Conservation (phyloP, 2,113 vertebrate genomes). For the Brevimyrus niger region DNA sequence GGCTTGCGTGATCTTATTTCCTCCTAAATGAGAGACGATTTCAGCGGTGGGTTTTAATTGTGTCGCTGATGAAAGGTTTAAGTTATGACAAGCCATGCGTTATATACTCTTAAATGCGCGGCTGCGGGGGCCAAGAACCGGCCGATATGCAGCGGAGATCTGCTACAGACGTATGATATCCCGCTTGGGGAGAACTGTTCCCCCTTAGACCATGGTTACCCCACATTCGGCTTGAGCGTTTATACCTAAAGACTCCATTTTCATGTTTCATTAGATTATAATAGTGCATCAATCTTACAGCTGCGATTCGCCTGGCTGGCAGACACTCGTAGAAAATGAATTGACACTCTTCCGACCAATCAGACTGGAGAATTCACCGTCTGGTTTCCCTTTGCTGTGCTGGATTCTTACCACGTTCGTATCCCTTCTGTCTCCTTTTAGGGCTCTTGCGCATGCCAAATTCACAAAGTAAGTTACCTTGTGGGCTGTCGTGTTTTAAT, state of each 20-base stretch:
- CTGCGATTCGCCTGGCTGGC: not conserved
- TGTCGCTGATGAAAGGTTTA: no score
- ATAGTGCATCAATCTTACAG: not conserved
- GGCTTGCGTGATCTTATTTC: no score
- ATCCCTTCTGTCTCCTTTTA: not conserved
- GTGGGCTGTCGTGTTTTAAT: slow-evolving; percentile 23
- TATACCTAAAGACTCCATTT: not conserved
- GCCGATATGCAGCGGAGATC: no score
- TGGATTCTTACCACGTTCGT: not conserved
- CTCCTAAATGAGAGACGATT: no score
- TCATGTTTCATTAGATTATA: not conserved
- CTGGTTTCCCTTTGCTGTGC: not conserved
- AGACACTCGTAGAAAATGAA: not conserved
- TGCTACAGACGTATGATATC: no score
- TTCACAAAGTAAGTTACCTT: not conserved
- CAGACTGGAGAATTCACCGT: not conserved
- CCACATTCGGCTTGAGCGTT: not conserved
- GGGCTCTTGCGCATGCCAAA: not conserved
- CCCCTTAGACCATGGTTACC: no score
- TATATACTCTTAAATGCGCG: no score
- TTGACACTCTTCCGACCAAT: not conserved
- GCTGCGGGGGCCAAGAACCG: no score
- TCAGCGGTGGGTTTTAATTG: no score
- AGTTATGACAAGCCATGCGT: no score
- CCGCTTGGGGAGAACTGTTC: not conserved